Conservation (phyloP, 64 coral and sea anemone genomes). For the Montipora sp. region DNA sequence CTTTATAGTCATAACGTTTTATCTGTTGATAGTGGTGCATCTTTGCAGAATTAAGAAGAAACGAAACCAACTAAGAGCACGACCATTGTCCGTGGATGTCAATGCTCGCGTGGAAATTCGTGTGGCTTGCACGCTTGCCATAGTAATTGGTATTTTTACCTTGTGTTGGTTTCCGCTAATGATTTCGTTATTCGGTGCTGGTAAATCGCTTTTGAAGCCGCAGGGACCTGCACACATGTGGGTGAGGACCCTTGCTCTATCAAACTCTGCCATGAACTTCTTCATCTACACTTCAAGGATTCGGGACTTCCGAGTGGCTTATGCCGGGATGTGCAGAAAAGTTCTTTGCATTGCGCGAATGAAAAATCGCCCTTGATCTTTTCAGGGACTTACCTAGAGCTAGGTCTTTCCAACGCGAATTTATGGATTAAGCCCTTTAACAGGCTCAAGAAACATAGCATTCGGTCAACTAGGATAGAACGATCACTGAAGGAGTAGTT, state of each 20-base stretch:
- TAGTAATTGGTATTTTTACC: slow-evolving; percentile 14
- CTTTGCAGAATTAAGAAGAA: background rate
- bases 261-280: slow-evolving; percentile 30
- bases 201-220: background rate
- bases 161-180: slow-evolving; percentile 24
- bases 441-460: no score
- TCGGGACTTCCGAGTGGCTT: background rate
- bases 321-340: background rate
- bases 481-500: no score
- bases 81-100: background rate
- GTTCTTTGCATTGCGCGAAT: background rate
- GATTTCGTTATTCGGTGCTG: slow-evolving; percentile 1
- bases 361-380: background rate
- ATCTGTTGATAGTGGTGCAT: background rate
- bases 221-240: background rate
- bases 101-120: slow-evolving; percentile 15
- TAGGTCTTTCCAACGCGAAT: no score
- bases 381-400: no score
- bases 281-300: slow-evolving; percentile 17
- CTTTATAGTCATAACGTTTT: background rate
- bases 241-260: background rate
- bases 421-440: no score
- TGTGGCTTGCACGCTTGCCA: slow-evolving; percentile 15
- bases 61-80: slow-evolving; percentile 1
- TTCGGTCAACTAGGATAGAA: no score